A percentile compares a stretch with the other conserved stretches of the same genome.
phyloP scores from a whole-genome alignment of 37 sponge, comb jelly and placozoan genomes.

The Eunapius fragilis region DNA sequence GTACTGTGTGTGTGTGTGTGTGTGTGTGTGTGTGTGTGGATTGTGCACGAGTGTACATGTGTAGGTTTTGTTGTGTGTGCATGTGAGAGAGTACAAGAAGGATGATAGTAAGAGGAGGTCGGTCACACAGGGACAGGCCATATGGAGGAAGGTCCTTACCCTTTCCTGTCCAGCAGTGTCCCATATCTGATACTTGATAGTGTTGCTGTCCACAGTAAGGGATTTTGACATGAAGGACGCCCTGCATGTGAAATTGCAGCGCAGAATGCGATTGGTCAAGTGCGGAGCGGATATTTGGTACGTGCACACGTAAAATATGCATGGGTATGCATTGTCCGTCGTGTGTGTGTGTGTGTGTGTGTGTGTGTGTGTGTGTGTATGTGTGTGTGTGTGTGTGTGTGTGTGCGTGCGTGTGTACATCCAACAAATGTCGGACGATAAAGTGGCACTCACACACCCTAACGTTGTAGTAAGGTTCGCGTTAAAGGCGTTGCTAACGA shows the following conservation, averaged over 20 bases:
- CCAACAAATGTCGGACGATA: not conserved
- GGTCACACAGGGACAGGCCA: no score
- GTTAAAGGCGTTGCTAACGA: constrained; percentile 79
- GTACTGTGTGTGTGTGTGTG: constrained; percentile 62
- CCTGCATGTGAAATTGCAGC: constrained; percentile 18
- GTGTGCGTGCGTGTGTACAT: not conserved
- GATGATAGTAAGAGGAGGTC: no score
- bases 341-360: not conserved
- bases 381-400: no score
- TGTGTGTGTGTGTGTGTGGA: no score
- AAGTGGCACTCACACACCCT: constrained; percentile 58
- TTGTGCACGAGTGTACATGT: no score
- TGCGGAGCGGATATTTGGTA: no score
- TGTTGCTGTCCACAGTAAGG: constrained; percentile 61
- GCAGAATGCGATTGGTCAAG: not conserved
- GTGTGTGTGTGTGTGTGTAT: no score
- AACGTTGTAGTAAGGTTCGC: constrained; percentile 71
- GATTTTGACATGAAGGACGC: constrained; percentile 93
- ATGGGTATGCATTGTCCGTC: not conserved
- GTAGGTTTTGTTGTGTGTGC: no score
- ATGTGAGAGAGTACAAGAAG: no score
- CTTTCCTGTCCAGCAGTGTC: constrained; percentile 92
- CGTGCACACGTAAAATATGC: no score
- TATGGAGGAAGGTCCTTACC: no score
- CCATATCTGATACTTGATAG: constrained; percentile 89